A percentile compares a stretch with the other conserved stretches of the same genome.
phyloP scores from a whole-genome alignment of 1,140 invertebrate genomes.

The Augochlora pura region DNA sequence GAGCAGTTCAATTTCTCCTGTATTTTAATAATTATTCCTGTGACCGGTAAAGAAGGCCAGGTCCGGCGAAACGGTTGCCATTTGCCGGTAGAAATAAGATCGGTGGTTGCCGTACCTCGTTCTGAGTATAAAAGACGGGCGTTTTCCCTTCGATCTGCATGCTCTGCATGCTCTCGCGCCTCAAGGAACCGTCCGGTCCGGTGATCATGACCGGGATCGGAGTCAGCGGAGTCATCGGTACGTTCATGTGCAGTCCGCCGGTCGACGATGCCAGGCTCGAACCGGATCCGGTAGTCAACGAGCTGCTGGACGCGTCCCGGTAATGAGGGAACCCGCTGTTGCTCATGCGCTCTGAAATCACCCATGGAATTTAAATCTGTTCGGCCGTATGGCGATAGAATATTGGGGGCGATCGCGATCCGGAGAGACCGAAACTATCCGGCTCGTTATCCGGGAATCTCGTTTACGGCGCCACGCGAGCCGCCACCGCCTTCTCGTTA shows the following conservation, averaged over 20 bases:
- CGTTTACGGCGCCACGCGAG: neutral
- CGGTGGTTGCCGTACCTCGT: slow-evolving; percentile 51
- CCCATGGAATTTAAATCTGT: neutral
- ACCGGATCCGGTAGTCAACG: slow-evolving; percentile 70
- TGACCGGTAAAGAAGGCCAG: no score
- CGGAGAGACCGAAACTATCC: no score
- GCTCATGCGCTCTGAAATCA: slow-evolving; percentile 66
- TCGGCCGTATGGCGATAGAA: no score
- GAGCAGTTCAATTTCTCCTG: no score
- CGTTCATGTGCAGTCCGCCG: slow-evolving; percentile 71
- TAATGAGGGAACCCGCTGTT: slow-evolving; percentile 67
- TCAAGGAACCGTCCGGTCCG: slow-evolving; percentile 66
- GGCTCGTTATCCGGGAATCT: neutral
- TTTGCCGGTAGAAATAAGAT: no score
- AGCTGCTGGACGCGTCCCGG: slow-evolving; percentile 71
- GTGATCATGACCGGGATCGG: slow-evolving; percentile 75
- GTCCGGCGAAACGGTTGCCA: no score
- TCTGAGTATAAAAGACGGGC: slow-evolving; percentile 69
- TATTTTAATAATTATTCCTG: no score
- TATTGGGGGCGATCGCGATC: no score
- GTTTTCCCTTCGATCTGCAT: slow-evolving; percentile 46
- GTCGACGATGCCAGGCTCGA: slow-evolving; percentile 71
- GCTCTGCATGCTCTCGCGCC: slow-evolving; percentile 64
- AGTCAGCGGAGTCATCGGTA: slow-evolving; percentile 30
- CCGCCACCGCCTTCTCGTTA: neutral